A percentile compares a stretch with the other conserved stretches of the same genome.
Conservation (phyloP, 1,140 invertebrate species). For the Ectropis grisescens region DNA sequence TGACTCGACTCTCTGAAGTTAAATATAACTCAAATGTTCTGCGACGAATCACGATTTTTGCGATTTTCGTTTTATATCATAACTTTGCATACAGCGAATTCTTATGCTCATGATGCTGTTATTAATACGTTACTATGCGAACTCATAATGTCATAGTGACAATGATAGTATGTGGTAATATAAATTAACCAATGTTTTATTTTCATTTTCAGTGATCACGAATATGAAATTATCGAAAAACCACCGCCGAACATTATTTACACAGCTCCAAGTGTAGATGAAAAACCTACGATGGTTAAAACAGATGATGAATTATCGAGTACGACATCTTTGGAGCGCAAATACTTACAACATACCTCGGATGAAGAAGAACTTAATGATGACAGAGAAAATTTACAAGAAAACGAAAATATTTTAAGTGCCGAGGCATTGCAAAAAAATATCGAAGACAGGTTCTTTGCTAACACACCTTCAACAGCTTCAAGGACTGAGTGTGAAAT, state of each 20-base stretch:
- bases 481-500: conserved; percentile 76
- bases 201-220: conserved; percentile 83
- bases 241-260: conserved; percentile 51
- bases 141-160: no score
- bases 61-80: conserved; percentile 19
- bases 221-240: conserved; percentile 85
- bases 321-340: conserved; percentile 57
- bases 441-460: conserved; percentile 69
- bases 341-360: conserved; percentile 51
- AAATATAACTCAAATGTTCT: conserved; percentile 52
- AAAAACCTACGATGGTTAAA: conserved; percentile 39
- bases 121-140: no score
- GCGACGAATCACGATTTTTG: conserved; percentile 34
- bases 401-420: conserved; percentile 55
- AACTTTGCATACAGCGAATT: conserved; percentile 16
- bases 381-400: conserved; percentile 36
- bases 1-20: conserved; percentile 48
- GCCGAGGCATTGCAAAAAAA: conserved; percentile 66
- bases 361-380: conserved; percentile 47
- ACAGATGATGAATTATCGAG: conserved; percentile 62
- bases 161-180: conserved; percentile 1
- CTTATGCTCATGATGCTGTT: conserved; percentile 3
- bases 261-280: conserved; percentile 36
- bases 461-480: conserved; percentile 70
- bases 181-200: conserved; percentile 7